phyloP scores from a whole-genome alignment of 2,797 vertebrate species.

The Malacoctenus gilli region DNA sequence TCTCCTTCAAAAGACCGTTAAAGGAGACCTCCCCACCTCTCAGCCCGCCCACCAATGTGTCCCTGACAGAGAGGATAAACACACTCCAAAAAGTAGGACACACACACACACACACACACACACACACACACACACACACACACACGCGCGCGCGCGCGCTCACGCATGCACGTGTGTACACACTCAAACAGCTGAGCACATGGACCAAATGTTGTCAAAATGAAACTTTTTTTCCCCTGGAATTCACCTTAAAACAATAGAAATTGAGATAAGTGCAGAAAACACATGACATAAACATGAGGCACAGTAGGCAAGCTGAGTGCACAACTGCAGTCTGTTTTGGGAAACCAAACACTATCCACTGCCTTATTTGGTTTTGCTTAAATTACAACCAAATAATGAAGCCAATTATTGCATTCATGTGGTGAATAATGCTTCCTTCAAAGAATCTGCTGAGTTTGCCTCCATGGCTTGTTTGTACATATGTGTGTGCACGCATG shows the following conservation, averaged over 20 bases:
- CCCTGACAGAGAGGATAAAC: constrained; percentile 59
- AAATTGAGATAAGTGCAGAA: constrained; percentile 55
- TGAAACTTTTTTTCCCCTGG: constrained; percentile 35
- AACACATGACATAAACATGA: constrained; percentile 58
- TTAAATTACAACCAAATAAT: constrained; percentile 69
- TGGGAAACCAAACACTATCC: constrained; percentile 52
- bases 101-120: constrained; percentile 29
- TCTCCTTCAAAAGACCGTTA: constrained; percentile 85
- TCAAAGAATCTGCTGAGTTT: constrained; percentile 76
- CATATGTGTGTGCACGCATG: constrained; percentile 24
- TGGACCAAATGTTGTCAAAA: constrained; percentile 34
- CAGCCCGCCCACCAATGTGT: constrained; percentile 75
- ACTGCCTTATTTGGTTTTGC: constrained; percentile 62
- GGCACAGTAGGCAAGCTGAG: constrained; percentile 30
- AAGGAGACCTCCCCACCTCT: constrained; percentile 76
- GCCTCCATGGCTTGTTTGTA: constrained; percentile 53
- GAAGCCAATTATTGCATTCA: constrained; percentile 76
- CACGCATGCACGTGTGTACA: constrained; percentile 29
- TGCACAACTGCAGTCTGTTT: constrained; percentile 41
- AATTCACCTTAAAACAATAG: constrained; percentile 57
- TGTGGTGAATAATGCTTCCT: constrained; percentile 71
- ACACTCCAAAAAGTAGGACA: constrained; percentile 35
- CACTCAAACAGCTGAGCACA: constrained; percentile 31
- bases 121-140: constrained; percentile 38
- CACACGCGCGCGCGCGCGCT: constrained; percentile 33